Evolutionary conservation across 2,888 invertebrate species (phyloP).

Genomic region (Eutolmus rufibarbis): DNA sequence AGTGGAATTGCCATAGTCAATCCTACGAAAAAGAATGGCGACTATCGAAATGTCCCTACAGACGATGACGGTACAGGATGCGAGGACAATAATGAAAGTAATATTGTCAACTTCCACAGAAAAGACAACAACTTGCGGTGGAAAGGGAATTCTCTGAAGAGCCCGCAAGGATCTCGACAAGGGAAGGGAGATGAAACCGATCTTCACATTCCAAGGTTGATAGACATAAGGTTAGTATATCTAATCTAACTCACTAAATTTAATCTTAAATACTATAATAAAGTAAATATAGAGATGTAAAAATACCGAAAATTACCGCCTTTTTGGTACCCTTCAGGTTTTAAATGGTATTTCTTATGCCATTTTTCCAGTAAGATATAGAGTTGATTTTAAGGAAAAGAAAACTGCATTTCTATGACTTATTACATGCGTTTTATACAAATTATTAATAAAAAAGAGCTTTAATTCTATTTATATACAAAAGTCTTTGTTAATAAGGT

Average conservation of each 20-base stretch:
- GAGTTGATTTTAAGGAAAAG: no score
- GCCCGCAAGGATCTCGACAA: not conserved
- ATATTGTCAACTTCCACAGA: conserved; percentile 50
- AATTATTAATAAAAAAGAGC: no score
- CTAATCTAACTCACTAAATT: not conserved
- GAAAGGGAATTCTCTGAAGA: conserved; percentile 49
- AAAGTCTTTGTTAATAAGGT: no score
- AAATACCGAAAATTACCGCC: no score
- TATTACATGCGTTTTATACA: no score
- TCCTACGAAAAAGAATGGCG: conserved; percentile 68
- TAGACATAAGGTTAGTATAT: conserved; percentile 67
- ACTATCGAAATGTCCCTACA: conserved; percentile 76
- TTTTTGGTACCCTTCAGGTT: no score
- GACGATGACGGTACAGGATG: conserved; percentile 72
- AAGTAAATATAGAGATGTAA: not conserved
- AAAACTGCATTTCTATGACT: no score
- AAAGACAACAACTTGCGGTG: conserved; percentile 58
- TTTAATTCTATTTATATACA: no score
- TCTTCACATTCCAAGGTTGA: conserved; percentile 72
- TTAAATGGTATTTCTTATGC: no score
- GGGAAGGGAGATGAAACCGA: conserved; percentile 64
- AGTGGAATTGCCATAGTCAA: conserved; percentile 61
- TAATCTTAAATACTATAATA: not conserved
- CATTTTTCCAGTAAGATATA: no score
- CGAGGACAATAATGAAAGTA: conserved; percentile 64